Conservation (phyloP, 2,113 vertebrate species). For the Mellivora capensis region DNA sequence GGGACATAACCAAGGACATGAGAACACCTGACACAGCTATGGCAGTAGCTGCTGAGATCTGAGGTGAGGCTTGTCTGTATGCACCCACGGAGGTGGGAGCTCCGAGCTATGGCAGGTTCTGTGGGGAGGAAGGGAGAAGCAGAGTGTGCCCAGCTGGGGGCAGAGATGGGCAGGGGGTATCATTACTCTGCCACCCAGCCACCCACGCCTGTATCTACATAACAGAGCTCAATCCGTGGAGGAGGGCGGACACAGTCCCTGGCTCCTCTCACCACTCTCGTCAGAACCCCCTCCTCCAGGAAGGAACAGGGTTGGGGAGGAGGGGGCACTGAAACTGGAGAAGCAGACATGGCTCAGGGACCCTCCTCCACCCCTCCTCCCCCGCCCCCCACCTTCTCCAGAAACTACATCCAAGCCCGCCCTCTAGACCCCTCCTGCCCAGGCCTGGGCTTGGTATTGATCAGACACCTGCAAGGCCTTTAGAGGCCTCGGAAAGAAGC, state of each 20-base stretch:
- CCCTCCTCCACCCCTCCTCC: background rate
- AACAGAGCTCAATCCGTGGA: slow-evolving; percentile 15
- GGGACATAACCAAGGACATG: background rate
- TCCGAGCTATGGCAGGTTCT: background rate
- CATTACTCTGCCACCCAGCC: slow-evolving; percentile 68
- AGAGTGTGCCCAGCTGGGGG: slow-evolving; percentile 49
- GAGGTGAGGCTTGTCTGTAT: background rate
- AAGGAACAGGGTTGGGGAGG: background rate
- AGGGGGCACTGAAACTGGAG: background rate
- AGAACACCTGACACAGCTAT: background rate
- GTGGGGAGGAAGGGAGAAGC: background rate
- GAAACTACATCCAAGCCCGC: background rate
- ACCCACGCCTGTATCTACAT: slow-evolving; percentile 52
- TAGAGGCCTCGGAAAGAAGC: background rate
- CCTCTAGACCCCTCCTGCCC: background rate
- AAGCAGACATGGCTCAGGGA: background rate
- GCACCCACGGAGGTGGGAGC: background rate
- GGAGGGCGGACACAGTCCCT: background rate
- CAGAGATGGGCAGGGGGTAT: slow-evolving; percentile 72
- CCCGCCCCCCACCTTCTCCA: background rate
- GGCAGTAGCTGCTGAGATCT: background rate
- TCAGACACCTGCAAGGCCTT: background rate
- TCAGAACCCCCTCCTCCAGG: background rate
- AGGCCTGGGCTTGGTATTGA: background rate
- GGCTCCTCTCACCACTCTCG: background rate